These are phyloP conservation scores for Apaloderma vittatum DNA, from an alignment of 2,113 vertebrate genomes.

Conservation along the genomic window DNA sequence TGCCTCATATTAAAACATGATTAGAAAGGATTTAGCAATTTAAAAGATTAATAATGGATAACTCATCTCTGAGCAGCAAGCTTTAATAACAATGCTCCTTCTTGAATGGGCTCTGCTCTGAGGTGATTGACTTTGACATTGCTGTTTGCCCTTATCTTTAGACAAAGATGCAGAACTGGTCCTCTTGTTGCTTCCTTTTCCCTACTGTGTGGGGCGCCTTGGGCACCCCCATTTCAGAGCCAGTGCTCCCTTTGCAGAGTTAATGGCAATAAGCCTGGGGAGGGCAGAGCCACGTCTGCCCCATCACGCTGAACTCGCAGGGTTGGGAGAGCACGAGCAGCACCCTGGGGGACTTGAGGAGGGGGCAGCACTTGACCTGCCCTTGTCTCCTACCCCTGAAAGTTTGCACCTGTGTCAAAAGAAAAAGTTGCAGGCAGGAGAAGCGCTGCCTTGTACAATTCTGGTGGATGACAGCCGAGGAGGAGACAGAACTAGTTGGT, in stretches of 20 bases:
- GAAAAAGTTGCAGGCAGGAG: not conserved
- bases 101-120: not conserved
- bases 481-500: not conserved
- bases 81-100: not conserved
- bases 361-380: not conserved
- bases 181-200: rapidly evolving
- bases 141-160: not conserved
- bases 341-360: not conserved
- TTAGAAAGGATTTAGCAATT: constrained; percentile 47
- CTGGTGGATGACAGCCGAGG: not conserved
- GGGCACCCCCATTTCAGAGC: not conserved
- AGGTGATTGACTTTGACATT: not conserved
- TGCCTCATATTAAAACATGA: constrained; percentile 9
- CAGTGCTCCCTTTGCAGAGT: not conserved
- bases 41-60: constrained; percentile 53
- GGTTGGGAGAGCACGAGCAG: not conserved
- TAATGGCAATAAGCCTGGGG: not conserved
- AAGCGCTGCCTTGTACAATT: not conserved
- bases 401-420: not conserved
- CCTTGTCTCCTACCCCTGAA: too few relatives aligned
- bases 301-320: rapidly evolving
- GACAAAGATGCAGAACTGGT: not conserved
- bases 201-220: not conserved
- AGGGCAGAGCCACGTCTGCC: not conserved
- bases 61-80: constrained; percentile 2